Evolutionary conservation across 2,113 vertebrate genomes (phyloP).

Genomic region (Pangasianodon hypophthalmus): DNA sequence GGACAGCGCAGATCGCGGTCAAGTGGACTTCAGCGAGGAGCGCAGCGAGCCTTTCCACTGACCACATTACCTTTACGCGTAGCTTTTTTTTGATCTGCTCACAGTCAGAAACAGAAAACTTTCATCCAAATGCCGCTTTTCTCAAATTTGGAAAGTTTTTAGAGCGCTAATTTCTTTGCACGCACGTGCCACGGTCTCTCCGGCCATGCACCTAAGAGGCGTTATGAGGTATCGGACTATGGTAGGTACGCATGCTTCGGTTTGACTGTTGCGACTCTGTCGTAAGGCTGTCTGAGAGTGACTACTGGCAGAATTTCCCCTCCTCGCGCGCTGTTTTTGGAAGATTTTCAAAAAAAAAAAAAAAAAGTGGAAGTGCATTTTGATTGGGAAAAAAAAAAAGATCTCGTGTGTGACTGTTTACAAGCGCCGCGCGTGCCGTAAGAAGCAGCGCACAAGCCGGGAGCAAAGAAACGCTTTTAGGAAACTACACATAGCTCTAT

Average conservation of each 20-base stretch:
- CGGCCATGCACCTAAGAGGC: conserved; percentile 65
- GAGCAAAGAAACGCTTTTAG: conserved; percentile 30
- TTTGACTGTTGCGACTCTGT: conserved; percentile 56
- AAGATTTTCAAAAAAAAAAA: conserved; percentile 87
- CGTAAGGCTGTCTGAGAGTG: conserved; percentile 65
- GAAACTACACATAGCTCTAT: not conserved
- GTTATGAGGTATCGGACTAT: conserved; percentile 57
- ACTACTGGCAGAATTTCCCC: conserved; percentile 74
- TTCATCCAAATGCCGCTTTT: conserved; percentile 44
- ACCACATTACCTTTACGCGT: conserved; percentile 63
- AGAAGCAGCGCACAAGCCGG: conserved; percentile 72
- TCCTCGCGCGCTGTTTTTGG: conserved; percentile 85
- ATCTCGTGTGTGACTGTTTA: conserved; percentile 94
- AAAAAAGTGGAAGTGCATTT: conserved; percentile 88
- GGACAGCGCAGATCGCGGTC: conserved; percentile 73
- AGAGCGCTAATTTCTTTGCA: conserved; percentile 51
- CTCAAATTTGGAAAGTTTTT: conserved; percentile 56
- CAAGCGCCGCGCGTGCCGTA: conserved; percentile 87
- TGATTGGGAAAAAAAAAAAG: conserved; percentile 83
- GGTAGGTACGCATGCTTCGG: conserved; percentile 62
- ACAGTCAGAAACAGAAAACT: conserved; percentile 55
- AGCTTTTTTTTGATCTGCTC: conserved; percentile 52
- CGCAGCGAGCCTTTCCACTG: conserved; percentile 59
- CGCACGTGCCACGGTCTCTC: conserved; percentile 61
- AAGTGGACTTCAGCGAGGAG: conserved; percentile 72